Conservation (phyloP, 1,140 invertebrate species). For the Augochlora pura region DNA sequence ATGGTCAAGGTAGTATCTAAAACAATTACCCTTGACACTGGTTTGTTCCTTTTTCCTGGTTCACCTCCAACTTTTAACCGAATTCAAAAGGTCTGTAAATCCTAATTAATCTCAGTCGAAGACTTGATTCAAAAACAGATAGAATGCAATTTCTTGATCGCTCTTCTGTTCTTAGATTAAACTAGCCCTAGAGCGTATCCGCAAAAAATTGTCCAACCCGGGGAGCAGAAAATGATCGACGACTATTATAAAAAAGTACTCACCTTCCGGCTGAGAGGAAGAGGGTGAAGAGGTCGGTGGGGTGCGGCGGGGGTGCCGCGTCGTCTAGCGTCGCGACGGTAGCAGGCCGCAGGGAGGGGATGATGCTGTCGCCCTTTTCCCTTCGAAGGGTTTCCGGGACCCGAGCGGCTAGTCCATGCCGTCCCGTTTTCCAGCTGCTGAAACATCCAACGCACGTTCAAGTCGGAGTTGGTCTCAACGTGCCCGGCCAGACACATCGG, state of each 20-base stretch:
- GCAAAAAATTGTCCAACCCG: too few relatives aligned
- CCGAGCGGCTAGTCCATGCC: slow-evolving; percentile 76
- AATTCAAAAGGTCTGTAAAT: too few relatives aligned
- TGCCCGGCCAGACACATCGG: slow-evolving; percentile 65
- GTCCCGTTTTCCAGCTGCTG: slow-evolving; percentile 73
- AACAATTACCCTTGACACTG: too few relatives aligned
- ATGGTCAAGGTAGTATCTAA: too few relatives aligned
- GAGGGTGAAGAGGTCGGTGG: slow-evolving; percentile 72
- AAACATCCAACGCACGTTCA: slow-evolving; percentile 73
- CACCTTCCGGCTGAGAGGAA: slow-evolving; percentile 78
- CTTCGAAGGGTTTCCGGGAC: slow-evolving; percentile 68
- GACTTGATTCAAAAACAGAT: too few relatives aligned
- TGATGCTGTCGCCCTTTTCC: slow-evolving; percentile 71
- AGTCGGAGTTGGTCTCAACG: slow-evolving; percentile 66
- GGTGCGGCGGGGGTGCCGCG: slow-evolving; percentile 41
- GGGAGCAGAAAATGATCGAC: too few relatives aligned
- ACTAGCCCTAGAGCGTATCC: too few relatives aligned
- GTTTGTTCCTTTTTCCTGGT: too few relatives aligned
- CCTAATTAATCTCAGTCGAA: too few relatives aligned
- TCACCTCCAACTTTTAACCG: too few relatives aligned
- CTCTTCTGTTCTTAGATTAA: too few relatives aligned
- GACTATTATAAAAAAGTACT: slow-evolving; percentile 49
- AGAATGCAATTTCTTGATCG: too few relatives aligned
- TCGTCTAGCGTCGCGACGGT: slow-evolving; percentile 53
- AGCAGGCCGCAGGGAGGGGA: slow-evolving; percentile 58